These are phyloP conservation scores for Zosterops hypoxanthus DNA, from an alignment of 2,113 vertebrate genomes.

Conservation along the genomic window DNA sequence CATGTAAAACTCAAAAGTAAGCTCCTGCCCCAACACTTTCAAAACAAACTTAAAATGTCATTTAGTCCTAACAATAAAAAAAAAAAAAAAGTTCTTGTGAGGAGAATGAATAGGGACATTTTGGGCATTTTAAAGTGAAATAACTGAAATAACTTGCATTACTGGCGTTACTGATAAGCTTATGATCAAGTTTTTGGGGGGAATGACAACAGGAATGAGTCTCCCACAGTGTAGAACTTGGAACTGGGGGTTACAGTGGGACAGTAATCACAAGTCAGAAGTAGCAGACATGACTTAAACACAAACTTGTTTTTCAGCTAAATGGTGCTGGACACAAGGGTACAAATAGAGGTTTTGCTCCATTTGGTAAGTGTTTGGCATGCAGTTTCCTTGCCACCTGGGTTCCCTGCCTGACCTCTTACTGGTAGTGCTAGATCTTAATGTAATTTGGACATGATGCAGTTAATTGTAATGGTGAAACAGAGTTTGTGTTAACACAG, in stretches of 20 bases:
- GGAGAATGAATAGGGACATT: background rate
- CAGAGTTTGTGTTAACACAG: background rate
- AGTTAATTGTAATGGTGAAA: background rate
- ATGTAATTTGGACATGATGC: background rate
- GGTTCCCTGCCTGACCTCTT: background rate
- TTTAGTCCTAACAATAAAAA: background rate
- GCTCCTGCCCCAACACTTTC: background rate
- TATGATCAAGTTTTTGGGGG: background rate
- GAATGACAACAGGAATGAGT: background rate
- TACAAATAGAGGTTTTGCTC: background rate
- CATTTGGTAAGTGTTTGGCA: background rate
- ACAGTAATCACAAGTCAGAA: background rate
- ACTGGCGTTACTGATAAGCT: background rate
- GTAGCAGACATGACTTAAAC: background rate
- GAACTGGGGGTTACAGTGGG: background rate
- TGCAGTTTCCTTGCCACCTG: background rate
- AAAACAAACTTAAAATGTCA: background rate
- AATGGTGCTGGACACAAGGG: background rate
- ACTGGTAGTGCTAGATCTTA: background rate
- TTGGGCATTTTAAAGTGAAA: background rate
- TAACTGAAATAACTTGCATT: background rate
- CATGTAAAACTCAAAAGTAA: background rate
- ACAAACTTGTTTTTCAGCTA: background rate
- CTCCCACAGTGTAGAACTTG: rapidly evolving
- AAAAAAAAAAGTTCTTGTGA: background rate